Conservation (phyloP, 2,113 vertebrate species). For the Amblyornis subalaris region DNA sequence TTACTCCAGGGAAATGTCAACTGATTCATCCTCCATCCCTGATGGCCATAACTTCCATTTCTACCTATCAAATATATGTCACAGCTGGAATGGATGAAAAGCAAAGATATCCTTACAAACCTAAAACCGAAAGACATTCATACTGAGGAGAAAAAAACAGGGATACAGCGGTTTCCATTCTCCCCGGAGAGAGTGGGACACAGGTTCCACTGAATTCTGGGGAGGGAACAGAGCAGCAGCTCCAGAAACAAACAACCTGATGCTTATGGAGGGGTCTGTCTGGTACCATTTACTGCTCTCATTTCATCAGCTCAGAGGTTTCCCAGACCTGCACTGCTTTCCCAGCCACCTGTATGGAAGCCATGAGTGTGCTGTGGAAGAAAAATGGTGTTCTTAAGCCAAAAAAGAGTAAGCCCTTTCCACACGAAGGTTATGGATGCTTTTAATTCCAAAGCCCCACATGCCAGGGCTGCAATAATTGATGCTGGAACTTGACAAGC, state of each 20-base stretch:
- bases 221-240: neutral
- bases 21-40: neutral
- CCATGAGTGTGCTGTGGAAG: neutral
- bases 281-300: neutral
- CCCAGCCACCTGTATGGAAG: no score
- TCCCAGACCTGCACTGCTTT: neutral
- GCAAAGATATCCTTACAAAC: neutral
- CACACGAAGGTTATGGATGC: conserved; percentile 35
- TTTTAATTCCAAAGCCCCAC: conserved; percentile 43
- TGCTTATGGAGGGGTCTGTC: neutral
- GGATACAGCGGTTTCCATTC: neutral
- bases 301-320: neutral
- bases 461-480: conserved; percentile 21
- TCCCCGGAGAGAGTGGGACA: neutral
- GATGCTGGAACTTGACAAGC: conserved; percentile 9
- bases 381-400: neutral
- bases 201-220: neutral
- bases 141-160: neutral
- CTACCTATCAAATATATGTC: conserved; percentile 1
- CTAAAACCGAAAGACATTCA: neutral
- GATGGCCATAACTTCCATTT: neutral
- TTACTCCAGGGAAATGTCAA: neutral
- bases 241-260: neutral
- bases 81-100: conserved; percentile 16
- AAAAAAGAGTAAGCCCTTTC: neutral